Percentiles rank a stretch among this genome's conserved stretches.
These are phyloP conservation scores for Tokudaia muenninki DNA, from an alignment of 2,797 vertebrate genomes.

Conservation along the genomic window DNA sequence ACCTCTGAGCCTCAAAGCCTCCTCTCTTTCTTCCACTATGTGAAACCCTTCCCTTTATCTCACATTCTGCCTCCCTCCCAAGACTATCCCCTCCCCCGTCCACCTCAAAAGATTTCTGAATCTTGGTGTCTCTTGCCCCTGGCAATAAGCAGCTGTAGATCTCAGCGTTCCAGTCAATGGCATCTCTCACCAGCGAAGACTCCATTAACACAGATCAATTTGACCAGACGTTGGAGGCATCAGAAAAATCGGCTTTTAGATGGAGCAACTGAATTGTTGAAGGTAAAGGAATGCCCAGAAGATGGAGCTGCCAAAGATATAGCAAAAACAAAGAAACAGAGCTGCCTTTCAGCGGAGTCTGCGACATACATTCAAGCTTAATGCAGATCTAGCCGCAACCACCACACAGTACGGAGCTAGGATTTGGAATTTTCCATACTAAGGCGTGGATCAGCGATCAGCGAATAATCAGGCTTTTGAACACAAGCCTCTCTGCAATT, in stretches of 20 bases:
- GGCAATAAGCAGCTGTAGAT: constrained; percentile 79
- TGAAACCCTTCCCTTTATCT: constrained; percentile 61
- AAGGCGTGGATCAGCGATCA: neutral
- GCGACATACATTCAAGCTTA: neutral
- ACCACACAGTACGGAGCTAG: neutral
- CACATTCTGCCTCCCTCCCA: constrained; percentile 13
- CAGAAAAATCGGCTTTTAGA: constrained; percentile 79
- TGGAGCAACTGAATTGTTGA: constrained; percentile 70
- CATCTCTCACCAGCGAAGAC: constrained; percentile 71
- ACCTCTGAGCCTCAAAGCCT: constrained; percentile 64
- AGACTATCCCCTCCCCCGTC: neutral
- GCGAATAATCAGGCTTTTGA: constrained; percentile 48
- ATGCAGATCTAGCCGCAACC: constrained; percentile 44
- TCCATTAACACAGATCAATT: constrained; percentile 81
- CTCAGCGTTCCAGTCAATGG: constrained; percentile 70
- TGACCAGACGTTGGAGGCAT: constrained; percentile 82
- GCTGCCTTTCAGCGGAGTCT: constrained; percentile 21
- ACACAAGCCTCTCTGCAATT: constrained; percentile 56
- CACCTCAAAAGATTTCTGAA: constrained; percentile 57
- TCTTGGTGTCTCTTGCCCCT: constrained; percentile 57
- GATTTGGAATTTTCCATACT: constrained; percentile 28
- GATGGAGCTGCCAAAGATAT: constrained; percentile 64
- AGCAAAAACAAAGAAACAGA: constrained; percentile 58
- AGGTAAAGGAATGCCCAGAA: constrained; percentile 75
- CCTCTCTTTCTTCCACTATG: neutral